These are phyloP conservation scores for Venustoraphidia nigricollis DNA, from an alignment of 2,888 invertebrate genomes.

Conservation along the genomic window DNA sequence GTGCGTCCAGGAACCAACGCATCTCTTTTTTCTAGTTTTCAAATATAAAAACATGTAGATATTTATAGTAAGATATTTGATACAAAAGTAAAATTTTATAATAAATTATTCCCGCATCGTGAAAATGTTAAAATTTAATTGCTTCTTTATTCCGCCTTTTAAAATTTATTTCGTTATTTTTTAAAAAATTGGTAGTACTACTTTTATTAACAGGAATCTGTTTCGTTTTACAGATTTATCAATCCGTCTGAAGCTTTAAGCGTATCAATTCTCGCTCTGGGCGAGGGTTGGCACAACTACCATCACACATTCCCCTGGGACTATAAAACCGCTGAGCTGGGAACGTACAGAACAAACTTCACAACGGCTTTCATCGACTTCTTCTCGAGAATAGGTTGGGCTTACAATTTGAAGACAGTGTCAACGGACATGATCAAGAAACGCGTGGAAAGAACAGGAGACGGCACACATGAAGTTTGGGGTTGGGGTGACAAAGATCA, in stretches of 20 bases:
- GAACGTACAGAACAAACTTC: constrained; percentile 53
- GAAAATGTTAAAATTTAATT: too few species aligned
- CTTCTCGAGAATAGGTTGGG: constrained; percentile 71
- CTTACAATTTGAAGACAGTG: constrained; percentile 73
- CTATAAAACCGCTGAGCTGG: constrained; percentile 68
- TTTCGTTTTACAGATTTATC: constrained; percentile 32
- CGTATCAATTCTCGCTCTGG: constrained; percentile 51
- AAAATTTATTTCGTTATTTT: not conserved
- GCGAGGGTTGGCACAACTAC: constrained; percentile 79
- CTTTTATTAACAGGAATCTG: not conserved
- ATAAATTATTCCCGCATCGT: not conserved
- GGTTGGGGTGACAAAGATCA: constrained; percentile 66
- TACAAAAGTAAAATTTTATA: too few species aligned
- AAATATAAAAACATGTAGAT: not conserved
- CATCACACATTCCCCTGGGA: constrained; percentile 80
- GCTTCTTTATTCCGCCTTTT: not conserved
- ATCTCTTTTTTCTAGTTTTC: not conserved
- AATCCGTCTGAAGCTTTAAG: constrained; percentile 55
- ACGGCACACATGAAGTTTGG: constrained; percentile 60
- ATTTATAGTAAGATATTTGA: not conserved
- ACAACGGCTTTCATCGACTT: constrained; percentile 66
- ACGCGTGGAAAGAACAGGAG: constrained; percentile 57
- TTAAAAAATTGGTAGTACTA: constrained; percentile 5
- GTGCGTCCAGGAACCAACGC: too few species aligned
- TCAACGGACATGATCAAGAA: constrained; percentile 50